Conservation (phyloP, 2,797 vertebrate species). For the Platyrinchus mystaceus region DNA sequence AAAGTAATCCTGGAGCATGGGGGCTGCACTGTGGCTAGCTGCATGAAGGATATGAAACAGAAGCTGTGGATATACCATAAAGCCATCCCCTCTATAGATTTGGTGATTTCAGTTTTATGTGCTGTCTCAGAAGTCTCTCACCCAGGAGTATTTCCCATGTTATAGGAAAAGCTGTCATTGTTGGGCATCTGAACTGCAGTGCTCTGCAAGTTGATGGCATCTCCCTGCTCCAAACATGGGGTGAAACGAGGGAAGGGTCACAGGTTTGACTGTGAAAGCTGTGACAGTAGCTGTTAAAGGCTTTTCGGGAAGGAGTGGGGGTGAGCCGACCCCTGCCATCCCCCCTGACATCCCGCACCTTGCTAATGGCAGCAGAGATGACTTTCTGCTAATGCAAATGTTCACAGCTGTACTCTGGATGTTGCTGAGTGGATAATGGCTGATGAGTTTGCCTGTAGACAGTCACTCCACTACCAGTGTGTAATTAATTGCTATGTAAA, state of each 20-base stretch:
- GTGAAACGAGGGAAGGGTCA: background rate
- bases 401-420: slow-evolving; percentile 57
- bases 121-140: background rate
- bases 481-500: slow-evolving; percentile 74
- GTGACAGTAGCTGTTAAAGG: background rate
- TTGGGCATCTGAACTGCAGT: background rate
- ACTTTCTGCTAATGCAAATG: slow-evolving; percentile 54
- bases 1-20: background rate
- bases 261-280: background rate
- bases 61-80: background rate
- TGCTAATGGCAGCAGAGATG: slow-evolving; percentile 8
- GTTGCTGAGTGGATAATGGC: slow-evolving; percentile 67
- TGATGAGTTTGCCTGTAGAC: slow-evolving; percentile 63
- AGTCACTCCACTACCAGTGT: slow-evolving; percentile 56
- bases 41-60: background rate
- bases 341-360: background rate
- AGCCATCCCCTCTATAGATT: background rate
- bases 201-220: background rate
- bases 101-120: background rate
- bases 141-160: background rate
- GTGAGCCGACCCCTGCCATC: background rate
- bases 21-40: background rate
- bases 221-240: background rate
- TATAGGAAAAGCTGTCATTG: background rate
- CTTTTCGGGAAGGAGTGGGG: background rate